Conservation (phyloP, 1,140 invertebrate species). For the Tetramorium alpestre region DNA sequence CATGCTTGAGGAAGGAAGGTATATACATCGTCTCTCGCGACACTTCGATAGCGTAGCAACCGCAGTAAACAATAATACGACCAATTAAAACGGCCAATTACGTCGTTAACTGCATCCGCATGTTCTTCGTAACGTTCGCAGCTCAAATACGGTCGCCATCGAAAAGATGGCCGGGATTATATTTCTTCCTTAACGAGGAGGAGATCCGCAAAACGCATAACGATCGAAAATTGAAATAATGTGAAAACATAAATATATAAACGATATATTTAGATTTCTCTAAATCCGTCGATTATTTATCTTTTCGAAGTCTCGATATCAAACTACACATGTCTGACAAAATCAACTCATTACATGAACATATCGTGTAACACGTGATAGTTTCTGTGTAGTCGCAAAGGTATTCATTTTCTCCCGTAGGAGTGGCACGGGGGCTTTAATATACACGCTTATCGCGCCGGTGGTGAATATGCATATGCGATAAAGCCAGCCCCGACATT, state of each 20-base stretch:
- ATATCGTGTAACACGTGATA: constrained; percentile 13
- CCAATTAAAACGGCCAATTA: constrained; percentile 35
- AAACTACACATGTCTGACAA: neutral
- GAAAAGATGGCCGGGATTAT: neutral
- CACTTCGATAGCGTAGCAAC: neutral
- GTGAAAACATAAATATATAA: neutral
- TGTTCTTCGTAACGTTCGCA: neutral
- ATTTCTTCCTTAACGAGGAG: neutral
- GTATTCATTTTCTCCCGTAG: constrained; percentile 13
- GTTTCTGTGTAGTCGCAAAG: neutral
- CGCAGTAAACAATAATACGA: constrained; percentile 37
- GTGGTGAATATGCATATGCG: constrained; percentile 37
- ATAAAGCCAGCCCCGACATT: constrained; percentile 32
- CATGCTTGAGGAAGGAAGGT: neutral
- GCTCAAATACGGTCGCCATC: neutral
- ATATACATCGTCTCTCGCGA: neutral
- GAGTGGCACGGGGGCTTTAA: neutral
- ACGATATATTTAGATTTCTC: neutral
- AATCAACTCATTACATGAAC: neutral
- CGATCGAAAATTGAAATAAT: neutral
- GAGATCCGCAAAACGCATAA: neutral
- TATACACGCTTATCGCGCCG: constrained; percentile 32
- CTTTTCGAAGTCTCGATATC: neutral
- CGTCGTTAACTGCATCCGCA: constrained; percentile 6
- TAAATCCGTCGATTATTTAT: neutral